phyloP scores from a whole-genome alignment of 2,113 vertebrate genomes.

The Prunella himalayana region DNA sequence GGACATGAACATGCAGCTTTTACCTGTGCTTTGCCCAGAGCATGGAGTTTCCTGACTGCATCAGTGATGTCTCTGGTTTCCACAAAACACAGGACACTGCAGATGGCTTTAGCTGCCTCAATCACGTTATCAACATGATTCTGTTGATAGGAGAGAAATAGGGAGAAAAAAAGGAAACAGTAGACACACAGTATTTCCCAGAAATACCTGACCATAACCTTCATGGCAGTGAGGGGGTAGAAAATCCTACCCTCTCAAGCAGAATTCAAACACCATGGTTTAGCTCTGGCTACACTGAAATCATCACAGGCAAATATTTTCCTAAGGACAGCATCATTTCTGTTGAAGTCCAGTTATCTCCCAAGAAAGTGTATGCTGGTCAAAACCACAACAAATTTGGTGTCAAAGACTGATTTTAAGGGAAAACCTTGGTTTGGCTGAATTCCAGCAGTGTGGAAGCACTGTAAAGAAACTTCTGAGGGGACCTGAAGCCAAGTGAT shows the following conservation, averaged over 20 bases:
- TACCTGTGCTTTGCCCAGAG: slow-evolving; percentile 50
- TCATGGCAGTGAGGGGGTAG: background rate
- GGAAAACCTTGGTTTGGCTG: background rate
- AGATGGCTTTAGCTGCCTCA: slow-evolving; percentile 67
- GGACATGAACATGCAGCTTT: background rate
- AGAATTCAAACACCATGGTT: background rate
- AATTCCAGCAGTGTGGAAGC: background rate
- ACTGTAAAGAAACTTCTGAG: background rate
- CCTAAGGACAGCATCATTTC: background rate
- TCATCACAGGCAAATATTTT: background rate
- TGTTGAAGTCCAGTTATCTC: background rate
- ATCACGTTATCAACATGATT: background rate
- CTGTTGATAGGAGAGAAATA: slow-evolving; percentile 5
- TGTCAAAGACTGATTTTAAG: background rate
- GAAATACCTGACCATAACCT: background rate
- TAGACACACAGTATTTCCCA: background rate
- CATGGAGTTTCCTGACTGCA: slow-evolving; percentile 41
- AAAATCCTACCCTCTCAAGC: background rate
- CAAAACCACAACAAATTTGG: background rate
- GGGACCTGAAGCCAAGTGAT: background rate
- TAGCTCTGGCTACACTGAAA: background rate
- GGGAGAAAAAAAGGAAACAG: accelerated
- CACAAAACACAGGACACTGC: slow-evolving; percentile 62
- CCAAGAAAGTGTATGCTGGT: accelerated
- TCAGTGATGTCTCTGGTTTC: slow-evolving; percentile 67